These are phyloP conservation scores for Zosterops borbonicus DNA, from an alignment of 2,113 vertebrate genomes.

Conservation along the genomic window DNA sequence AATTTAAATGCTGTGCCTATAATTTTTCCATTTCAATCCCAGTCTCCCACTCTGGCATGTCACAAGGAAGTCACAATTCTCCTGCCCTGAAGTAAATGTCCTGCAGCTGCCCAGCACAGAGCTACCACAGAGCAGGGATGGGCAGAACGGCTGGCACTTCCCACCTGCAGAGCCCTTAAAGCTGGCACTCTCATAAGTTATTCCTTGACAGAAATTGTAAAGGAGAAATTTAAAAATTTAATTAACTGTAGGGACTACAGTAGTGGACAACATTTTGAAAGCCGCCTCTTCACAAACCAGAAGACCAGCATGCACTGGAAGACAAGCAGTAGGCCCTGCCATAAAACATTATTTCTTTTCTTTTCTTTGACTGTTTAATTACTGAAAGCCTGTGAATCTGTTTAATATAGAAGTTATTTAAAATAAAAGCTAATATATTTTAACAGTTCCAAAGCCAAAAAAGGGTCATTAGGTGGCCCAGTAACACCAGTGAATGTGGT, in stretches of 20 bases:
- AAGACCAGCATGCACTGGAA: background rate
- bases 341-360: background rate
- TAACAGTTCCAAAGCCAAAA: background rate
- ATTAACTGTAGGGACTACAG: accelerated
- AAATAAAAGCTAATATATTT: background rate
- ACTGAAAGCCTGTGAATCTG: background rate
- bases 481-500: background rate
- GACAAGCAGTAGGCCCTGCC: background rate
- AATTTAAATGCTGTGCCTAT: background rate
- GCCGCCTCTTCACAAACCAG: background rate
- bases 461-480: background rate
- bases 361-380: background rate
- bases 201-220: background rate
- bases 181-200: background rate
- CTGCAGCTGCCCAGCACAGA: background rate
- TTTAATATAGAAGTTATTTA: background rate
- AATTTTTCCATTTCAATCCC: background rate
- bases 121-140: background rate
- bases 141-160: background rate
- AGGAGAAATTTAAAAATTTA: background rate
- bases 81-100: background rate
- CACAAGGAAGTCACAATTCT: background rate
- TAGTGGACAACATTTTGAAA: background rate
- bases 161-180: background rate
- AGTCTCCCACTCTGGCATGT: background rate